Conservation (phyloP, 2,797 vertebrate species). For the Sorex maritimensis region DNA sequence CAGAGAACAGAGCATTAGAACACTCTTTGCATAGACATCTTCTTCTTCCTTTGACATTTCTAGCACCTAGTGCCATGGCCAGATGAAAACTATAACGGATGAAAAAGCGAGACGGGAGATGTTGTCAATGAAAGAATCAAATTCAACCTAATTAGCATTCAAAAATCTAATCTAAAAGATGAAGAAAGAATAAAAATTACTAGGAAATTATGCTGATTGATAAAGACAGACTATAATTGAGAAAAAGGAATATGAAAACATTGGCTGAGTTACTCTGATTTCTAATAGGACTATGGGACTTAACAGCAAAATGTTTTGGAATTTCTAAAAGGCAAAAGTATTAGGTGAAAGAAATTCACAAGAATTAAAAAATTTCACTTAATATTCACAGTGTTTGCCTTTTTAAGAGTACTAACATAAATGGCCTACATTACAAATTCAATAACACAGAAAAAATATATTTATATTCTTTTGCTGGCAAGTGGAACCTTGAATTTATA, state of each 20-base stretch:
- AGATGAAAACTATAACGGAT: constrained; percentile 20
- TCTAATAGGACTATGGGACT: background rate
- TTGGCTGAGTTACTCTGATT: constrained; percentile 22
- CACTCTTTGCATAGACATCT: constrained; percentile 58
- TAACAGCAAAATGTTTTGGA: constrained; percentile 5
- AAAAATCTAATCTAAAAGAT: constrained; percentile 38
- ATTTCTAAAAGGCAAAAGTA: constrained; percentile 67
- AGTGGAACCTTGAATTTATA: constrained; percentile 22
- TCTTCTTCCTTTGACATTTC: constrained; percentile 68
- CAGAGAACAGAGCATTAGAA: constrained; percentile 51
- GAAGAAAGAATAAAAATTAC: constrained; percentile 32
- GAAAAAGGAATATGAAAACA: constrained; percentile 24
- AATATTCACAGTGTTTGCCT: background rate
- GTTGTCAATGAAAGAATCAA: background rate
- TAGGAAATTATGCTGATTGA: constrained; percentile 29
- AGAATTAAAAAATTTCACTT: constrained; percentile 45
- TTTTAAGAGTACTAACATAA: constrained; percentile 56
- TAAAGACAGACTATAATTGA: constrained; percentile 9
- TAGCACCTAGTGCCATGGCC: background rate
- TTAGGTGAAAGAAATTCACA: constrained; percentile 35
- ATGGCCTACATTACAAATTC: constrained; percentile 33
- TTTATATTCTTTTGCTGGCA: constrained; percentile 28
- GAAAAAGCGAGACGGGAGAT: background rate
- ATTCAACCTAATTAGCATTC: constrained; percentile 49
- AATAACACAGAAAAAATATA: background rate